Base-by-base conservation (phyloP, 2,888 invertebrate species). In the Drosophila greeni region DNA sequence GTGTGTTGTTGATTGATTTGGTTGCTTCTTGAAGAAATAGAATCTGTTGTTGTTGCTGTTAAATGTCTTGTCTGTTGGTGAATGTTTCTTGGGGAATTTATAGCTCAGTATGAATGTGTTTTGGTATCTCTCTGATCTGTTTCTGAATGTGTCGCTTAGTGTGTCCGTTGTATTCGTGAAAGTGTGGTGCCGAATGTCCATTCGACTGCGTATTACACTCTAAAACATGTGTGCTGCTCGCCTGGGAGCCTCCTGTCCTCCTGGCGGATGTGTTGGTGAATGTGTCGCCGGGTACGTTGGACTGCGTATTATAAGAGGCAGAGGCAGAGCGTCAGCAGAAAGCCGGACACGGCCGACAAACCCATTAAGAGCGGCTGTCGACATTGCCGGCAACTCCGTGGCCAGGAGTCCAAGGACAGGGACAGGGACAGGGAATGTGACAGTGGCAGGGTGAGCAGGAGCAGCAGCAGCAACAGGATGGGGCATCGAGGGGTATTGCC, bases 281-380 rank as follows among this genome's bases (percentile, higher is more conserved):
- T 47, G 48, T 47, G 58, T 54, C 48, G 45, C 60, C 42, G 31
- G 24, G 11, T 43, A 65, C 65, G 20, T 65, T 36, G 52, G 65
- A 52, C 62, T 76, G 58, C 74, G 75, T 87, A 86, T 87, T 87
- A 86, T 87, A 87, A 88, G 74, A 86, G 86, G 76, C 75, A 58
- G 60, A 36, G 49, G 49, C 36, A 23, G 57, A 77, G 79, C 33
- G 58, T 49, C 59, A 80, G 84, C 72, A 80, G 70, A 81, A 87
- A 82, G 80, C 82, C 86, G 77, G 85, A 79, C 76, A 79, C 55
- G 42, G 65, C 54, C 75, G 85, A 71, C 76, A 86, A 77, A 56
- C 78, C 82, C 79, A 87, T 82, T 76, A 85, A 76, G 74, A 83
- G 55, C 72, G 75, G 56, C 69, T 82, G 79, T 67, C 76, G 79